These are phyloP conservation scores for Pollenia amentaria DNA, from an alignment of 2,888 invertebrate species.

Conservation along the genomic window DNA sequence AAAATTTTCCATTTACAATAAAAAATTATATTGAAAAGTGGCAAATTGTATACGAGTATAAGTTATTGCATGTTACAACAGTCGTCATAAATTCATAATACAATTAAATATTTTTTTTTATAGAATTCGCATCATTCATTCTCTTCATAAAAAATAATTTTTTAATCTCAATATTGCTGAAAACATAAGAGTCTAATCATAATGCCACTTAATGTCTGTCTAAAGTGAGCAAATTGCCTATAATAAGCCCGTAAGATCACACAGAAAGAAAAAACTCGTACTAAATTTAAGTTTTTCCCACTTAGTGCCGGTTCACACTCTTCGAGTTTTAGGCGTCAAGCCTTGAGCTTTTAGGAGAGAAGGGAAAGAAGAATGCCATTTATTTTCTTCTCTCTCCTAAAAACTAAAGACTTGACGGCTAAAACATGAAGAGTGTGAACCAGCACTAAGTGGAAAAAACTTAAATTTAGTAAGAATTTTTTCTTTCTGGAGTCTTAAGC, in stretches of 20 bases:
- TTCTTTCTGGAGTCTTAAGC: no score
- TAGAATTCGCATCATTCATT: background rate
- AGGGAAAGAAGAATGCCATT: no score
- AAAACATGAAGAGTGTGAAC: no score
- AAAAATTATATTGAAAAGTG: conserved; percentile 29
- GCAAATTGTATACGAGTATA: conserved; percentile 59
- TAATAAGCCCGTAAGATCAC: no score
- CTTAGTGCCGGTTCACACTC: no score
- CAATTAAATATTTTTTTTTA: background rate
- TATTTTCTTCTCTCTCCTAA: no score
- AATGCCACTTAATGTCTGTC: conserved; percentile 1
- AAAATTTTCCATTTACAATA: conserved; percentile 68
- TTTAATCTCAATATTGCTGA: conserved; percentile 23
- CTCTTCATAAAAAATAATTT: background rate
- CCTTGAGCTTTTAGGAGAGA: no score
- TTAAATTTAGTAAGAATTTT: no score
- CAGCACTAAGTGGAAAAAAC: no score
- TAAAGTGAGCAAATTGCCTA: background rate
- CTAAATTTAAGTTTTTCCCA: background rate
- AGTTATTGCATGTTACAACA: conserved; percentile 44
- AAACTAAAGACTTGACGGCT: no score
- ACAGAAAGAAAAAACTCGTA: no score
- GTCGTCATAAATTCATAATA: conserved; percentile 6
- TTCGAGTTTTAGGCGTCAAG: no score
- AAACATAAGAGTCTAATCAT: conserved; percentile 36